phyloP scores from a whole-genome alignment of 2,888 invertebrate genomes.

The Coelopa pilipes region DNA sequence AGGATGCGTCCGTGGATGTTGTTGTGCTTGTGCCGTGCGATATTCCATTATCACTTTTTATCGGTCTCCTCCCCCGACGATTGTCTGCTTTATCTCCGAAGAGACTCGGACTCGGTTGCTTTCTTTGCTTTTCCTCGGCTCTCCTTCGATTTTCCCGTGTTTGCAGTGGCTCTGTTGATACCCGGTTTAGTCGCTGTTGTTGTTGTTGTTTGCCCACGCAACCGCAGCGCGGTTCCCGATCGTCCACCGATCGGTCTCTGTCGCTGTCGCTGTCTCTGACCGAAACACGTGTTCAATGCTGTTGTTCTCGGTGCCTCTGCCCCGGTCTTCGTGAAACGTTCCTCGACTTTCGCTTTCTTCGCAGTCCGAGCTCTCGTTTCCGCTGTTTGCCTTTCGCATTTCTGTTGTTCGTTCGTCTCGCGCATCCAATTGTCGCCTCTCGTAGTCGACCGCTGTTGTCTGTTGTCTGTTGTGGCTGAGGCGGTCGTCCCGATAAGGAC shows the following conservation, averaged over 20 bases:
- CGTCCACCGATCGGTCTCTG: background rate
- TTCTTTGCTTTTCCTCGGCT: background rate
- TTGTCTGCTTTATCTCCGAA: background rate
- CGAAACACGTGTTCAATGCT: background rate
- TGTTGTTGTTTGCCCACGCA: slow-evolving; percentile 13
- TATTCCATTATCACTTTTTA: slow-evolving; percentile 29
- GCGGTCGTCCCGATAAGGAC: too few relatives aligned
- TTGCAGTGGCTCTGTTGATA: slow-evolving; percentile 9
- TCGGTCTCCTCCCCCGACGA: slow-evolving; percentile 4
- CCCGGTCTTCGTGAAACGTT: too few relatives aligned
- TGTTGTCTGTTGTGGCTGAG: too few relatives aligned
- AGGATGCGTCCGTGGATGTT: slow-evolving; percentile 21
- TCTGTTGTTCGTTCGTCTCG: too few relatives aligned
- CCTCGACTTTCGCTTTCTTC: too few relatives aligned
- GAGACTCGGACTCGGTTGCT: too few relatives aligned
- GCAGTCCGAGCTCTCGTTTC: too few relatives aligned
- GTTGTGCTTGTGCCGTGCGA: background rate
- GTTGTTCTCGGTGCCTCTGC: background rate
- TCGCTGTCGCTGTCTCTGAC: background rate
- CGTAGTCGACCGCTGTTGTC: too few relatives aligned
- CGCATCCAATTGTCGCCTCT: too few relatives aligned
- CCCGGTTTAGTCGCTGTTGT: background rate
- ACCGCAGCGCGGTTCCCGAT: slow-evolving; percentile 2
- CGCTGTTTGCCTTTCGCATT: too few relatives aligned
- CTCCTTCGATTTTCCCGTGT: background rate